These are phyloP conservation scores for Gymnocephalus cernua DNA, from an alignment of 2,113 vertebrate genomes.

Conservation along the genomic window DNA sequence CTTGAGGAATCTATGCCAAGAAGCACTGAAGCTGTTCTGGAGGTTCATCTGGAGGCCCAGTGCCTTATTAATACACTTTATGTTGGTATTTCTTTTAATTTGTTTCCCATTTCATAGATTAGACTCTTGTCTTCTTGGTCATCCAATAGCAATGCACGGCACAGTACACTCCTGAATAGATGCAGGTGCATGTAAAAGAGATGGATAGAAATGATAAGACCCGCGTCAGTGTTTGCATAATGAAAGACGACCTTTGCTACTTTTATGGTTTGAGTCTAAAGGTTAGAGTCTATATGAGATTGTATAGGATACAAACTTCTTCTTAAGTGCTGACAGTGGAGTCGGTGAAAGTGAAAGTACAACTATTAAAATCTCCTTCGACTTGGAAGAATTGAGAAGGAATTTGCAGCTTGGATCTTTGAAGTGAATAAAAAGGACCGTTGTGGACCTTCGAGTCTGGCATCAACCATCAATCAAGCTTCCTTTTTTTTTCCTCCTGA, in stretches of 20 bases:
- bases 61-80: background rate
- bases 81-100: background rate
- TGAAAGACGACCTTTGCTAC: background rate
- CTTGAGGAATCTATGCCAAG: too few species aligned
- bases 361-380: background rate
- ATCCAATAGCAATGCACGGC: too few species aligned
- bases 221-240: background rate
- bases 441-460: background rate
- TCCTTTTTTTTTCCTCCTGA: background rate
- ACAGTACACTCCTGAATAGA: too few species aligned
- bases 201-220: background rate
- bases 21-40: too few species aligned
- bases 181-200: background rate
- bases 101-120: background rate
- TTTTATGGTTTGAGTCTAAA: slow-evolving; percentile 24
- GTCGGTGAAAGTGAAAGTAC: background rate
- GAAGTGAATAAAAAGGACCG: background rate
- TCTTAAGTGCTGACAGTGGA: background rate
- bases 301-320: background rate
- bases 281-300: slow-evolving; percentile 9
- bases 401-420: background rate
- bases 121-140: background rate
- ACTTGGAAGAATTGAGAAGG: background rate
- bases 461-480: background rate
- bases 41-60: too few species aligned